Evolutionary conservation across 2,797 vertebrate genomes (phyloP), one percentile per base, ranked within the genome.

Genomic region (Hipposideros larvatus): DNA sequence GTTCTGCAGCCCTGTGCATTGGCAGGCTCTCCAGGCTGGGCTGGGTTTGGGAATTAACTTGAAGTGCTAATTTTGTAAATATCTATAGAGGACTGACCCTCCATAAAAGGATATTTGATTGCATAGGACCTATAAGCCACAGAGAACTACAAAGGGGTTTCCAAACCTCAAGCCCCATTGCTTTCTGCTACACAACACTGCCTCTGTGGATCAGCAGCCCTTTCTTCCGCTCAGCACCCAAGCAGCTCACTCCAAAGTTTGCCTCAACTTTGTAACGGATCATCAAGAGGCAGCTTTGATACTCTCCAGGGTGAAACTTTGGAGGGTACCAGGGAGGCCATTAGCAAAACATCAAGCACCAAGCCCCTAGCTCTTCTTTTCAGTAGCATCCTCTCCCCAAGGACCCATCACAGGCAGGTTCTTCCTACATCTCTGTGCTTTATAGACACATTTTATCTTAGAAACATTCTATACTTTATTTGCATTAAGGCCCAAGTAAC

Each of bases 51-150:
- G 78, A 87, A 96, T 85, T 73, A 84, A 84, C 46, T 84, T 71
- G 37, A 87, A 93, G 87, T 74, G 70, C 43, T 96, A 84, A 91
- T 84, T 95, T 51, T 90, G 41, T 88, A 83, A 91, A 55, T 88
- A 77, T 74, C 31, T 70, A n/a, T 41, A 86, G 80, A 59, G 26
- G 48, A 18, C 53, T 95, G 61, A 87, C 66, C 31, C 61, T 74
- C 19, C 37, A 1, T 13, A 41, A 73, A 70, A 59, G 8, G 26
- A 57, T 14, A 41, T 22, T 53, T 43, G 86, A 61, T 93, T 22
- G 11, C 55, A 55, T 0, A 74, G 51, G 78, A 80, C 24, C 24
- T 16, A 19, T 46, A 51, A 48, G 59, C 46, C 51, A 21, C 8
- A 31, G 68, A 94, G 48, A 95, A 22, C 48, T 70, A 34, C 53